Conservation (phyloP, 2,797 vertebrate species). For the Poecilia gillii region DNA sequence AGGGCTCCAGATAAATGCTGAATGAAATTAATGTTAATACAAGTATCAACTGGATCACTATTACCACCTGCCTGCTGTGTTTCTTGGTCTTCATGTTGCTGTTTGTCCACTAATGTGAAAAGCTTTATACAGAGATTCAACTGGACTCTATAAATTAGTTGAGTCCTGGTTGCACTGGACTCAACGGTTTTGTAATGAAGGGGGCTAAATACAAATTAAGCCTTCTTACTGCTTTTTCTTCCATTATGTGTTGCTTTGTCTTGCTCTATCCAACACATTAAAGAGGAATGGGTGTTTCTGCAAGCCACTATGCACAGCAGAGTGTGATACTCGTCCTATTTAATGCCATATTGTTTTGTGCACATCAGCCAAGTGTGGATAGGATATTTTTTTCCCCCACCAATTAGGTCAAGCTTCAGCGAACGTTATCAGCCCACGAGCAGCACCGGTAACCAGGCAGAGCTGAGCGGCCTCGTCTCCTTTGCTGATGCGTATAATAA, state of each 20-base stretch:
- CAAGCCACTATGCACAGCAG: not conserved
- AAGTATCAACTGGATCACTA: not conserved
- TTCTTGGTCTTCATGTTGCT: not conserved
- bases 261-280: not conserved
- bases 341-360: not conserved
- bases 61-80: not conserved
- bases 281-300: not conserved
- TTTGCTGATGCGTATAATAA: constrained; percentile 46
- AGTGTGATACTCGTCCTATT: not conserved
- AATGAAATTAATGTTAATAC: not conserved
- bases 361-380: constrained; percentile 11
- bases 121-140: not conserved
- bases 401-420: constrained; percentile 47
- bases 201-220: not conserved
- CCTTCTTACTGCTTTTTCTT: not conserved
- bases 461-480: constrained; percentile 27
- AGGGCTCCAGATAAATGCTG: not conserved
- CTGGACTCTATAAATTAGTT: not conserved
- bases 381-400: constrained; percentile 14
- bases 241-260: not conserved
- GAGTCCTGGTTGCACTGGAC: not conserved
- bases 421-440: constrained; percentile 51
- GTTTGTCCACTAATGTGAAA: not conserved
- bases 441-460: constrained; percentile 37
- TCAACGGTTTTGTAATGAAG: not conserved